phyloP scores from a whole-genome alignment of 2,888 invertebrate species.

The Noctua pronuba region DNA sequence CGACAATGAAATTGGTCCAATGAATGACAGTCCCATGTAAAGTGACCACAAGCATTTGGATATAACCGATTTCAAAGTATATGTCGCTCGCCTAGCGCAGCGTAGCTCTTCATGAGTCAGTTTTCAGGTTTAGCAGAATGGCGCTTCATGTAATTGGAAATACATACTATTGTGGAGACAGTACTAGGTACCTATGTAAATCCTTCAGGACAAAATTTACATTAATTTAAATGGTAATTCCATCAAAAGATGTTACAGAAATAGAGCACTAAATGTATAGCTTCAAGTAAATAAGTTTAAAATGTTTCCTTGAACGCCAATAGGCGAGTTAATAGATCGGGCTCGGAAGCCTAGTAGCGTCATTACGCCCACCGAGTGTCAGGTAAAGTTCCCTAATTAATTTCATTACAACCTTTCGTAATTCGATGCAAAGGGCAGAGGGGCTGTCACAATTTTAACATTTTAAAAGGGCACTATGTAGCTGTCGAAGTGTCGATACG shows the following conservation, averaged over 20 bases:
- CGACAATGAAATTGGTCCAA: not conserved
- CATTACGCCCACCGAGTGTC: slow-evolving; percentile 51
- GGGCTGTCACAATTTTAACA: slow-evolving; percentile 51
- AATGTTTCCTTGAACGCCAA: slow-evolving; percentile 40
- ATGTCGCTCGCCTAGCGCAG: not conserved
- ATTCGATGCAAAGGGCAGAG: slow-evolving; percentile 59
- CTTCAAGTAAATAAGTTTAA: slow-evolving; percentile 20
- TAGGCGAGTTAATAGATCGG: slow-evolving; percentile 38
- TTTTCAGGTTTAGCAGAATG: not conserved
- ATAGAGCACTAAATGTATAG: not conserved
- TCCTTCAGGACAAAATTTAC: not conserved
- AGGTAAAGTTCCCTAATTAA: slow-evolving; percentile 67
- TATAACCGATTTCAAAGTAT: not conserved
- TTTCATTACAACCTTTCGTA: slow-evolving; percentile 61
- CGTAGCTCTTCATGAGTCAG: not conserved
- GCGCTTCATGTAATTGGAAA: not conserved
- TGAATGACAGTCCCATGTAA: not conserved
- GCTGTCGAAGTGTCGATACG: slow-evolving; percentile 49
- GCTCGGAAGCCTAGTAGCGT: slow-evolving; percentile 39
- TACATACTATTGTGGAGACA: not conserved
- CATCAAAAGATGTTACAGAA: not conserved
- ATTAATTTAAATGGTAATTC: not conserved
- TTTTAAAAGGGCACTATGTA: slow-evolving; percentile 34
- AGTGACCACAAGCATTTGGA: not conserved
- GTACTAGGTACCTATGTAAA: not conserved